Conservation (phyloP, 2,113 vertebrate genomes). For the Callipepla californica region DNA sequence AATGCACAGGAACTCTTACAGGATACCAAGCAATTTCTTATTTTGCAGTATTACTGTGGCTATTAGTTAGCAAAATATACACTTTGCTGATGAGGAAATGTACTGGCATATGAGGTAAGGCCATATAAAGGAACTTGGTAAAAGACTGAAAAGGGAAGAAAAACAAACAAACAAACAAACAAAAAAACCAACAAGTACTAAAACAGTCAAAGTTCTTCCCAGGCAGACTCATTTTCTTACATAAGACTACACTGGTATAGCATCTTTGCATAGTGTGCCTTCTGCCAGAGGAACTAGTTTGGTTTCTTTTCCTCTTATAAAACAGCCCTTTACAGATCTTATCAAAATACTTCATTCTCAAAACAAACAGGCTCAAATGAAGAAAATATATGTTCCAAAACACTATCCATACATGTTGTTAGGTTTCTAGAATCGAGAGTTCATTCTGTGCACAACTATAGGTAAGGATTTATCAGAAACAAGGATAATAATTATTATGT, state of each 20-base stretch:
- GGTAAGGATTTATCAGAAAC: background rate
- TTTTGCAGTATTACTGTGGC: background rate
- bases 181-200: background rate
- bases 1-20: background rate
- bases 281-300: background rate
- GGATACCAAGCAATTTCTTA: background rate
- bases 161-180: background rate
- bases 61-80: background rate
- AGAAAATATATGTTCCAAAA: background rate
- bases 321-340: background rate
- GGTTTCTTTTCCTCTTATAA: background rate
- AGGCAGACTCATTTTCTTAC: background rate
- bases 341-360: background rate
- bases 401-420: background rate
- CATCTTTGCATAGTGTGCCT: background rate
- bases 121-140: background rate
- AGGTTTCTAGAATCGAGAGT: background rate
- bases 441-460: background rate
- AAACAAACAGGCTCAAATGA: background rate
- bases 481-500: background rate
- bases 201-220: background rate
- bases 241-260: background rate
- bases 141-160: background rate
- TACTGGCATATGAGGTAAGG: background rate
- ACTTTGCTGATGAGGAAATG: background rate